Conservation (phyloP, 1,140 invertebrate genomes). For the Aphelinus certus region DNA sequence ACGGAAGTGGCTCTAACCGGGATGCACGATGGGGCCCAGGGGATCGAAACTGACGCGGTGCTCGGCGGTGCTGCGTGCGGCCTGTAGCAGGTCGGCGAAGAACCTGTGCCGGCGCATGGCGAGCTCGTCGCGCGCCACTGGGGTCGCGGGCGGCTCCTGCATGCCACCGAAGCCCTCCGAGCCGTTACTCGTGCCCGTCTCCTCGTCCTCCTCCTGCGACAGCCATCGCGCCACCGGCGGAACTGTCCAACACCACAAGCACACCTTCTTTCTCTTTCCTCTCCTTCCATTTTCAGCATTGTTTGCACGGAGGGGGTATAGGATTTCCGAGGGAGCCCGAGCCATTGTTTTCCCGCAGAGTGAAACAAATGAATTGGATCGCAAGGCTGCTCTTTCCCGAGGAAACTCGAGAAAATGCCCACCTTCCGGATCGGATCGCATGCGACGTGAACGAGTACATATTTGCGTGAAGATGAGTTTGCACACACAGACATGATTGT, state of each 20-base stretch:
- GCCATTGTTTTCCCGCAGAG: too few species aligned
- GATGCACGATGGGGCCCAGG: conserved; percentile 73
- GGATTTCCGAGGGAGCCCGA: too few species aligned
- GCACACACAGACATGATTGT: too few species aligned
- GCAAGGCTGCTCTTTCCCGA: too few species aligned
- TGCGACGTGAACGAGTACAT: too few species aligned
- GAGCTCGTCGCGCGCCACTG: conserved; percentile 79
- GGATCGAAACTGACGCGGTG: conserved; percentile 80
- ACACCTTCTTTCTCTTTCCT: background rate
- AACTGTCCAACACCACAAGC: conserved; percentile 40
- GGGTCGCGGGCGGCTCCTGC: conserved; percentile 75
- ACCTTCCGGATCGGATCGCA: too few species aligned
- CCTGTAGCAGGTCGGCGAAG: conserved; percentile 79
- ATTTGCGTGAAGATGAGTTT: too few species aligned
- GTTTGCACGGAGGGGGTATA: background rate
- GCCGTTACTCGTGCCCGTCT: conserved; percentile 33
- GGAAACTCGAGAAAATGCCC: too few species aligned
- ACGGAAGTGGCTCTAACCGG: conserved; percentile 61
- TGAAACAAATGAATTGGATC: too few species aligned
- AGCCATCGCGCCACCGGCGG: conserved; percentile 55
- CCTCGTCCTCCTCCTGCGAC: conserved; percentile 61
- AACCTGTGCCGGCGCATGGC: conserved; percentile 78
- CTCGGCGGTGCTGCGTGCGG: conserved; percentile 75
- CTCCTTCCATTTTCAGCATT: background rate
- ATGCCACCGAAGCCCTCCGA: conserved; percentile 64